Conservation (phyloP, 2,797 vertebrate species). For the Luscinia megarhynchos region DNA sequence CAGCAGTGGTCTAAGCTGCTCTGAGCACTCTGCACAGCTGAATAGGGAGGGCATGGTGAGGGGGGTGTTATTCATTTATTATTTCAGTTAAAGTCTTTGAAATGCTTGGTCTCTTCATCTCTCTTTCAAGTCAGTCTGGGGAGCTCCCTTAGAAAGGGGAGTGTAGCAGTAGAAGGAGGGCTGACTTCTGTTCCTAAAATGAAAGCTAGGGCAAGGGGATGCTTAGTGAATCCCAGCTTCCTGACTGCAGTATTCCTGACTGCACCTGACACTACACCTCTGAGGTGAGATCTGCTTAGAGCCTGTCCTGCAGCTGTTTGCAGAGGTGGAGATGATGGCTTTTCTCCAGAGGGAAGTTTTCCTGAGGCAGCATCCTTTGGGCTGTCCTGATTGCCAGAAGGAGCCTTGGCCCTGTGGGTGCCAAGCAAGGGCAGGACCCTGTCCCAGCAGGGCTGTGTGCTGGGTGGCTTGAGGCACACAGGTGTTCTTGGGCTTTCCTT, state of each 20-base stretch:
- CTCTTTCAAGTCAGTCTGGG: neutral
- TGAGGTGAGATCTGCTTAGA: neutral
- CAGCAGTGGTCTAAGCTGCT: neutral
- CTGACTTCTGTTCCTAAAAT: neutral
- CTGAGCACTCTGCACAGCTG: neutral
- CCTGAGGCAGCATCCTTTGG: neutral
- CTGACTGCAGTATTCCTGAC: neutral
- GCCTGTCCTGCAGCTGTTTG: neutral
- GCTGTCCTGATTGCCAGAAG: neutral
- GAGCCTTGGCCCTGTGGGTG: neutral
- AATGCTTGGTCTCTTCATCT: neutral
- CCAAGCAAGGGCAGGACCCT: neutral
- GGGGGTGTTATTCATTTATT: too few relatives aligned
- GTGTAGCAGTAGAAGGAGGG: neutral
- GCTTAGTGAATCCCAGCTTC: neutral
- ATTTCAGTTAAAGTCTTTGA: neutral
- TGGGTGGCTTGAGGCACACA: neutral
- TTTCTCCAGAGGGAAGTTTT: neutral
- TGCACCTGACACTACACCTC: accelerated
- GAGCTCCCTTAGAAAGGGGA: neutral
- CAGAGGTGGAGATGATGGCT: neutral
- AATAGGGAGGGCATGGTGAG: neutral
- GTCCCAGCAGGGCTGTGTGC: neutral
- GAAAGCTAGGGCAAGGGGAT: neutral
- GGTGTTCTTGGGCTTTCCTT: neutral